Percentiles rank a stretch among this genome's conserved stretches.
Conservation (phyloP, 2,888 invertebrate species). For the Masnerella sp. region DNA sequence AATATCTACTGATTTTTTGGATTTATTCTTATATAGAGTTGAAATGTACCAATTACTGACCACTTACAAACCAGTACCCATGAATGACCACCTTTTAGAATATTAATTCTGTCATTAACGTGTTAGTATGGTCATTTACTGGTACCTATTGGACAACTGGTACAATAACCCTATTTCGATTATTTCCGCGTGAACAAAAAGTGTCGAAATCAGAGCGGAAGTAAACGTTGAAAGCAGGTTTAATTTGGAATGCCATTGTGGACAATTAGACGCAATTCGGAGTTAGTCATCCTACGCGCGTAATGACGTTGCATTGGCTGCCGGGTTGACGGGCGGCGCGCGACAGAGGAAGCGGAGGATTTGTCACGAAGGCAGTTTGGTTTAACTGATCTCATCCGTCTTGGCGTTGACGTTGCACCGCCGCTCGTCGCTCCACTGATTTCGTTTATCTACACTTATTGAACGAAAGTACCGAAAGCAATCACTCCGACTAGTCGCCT, state of each 20-base stretch:
- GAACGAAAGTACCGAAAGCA: slow-evolving; percentile 57
- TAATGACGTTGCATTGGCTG: slow-evolving; percentile 35
- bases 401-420: slow-evolving; percentile 68
- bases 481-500: slow-evolving; percentile 55
- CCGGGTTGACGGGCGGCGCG: slow-evolving; percentile 44
- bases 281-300: slow-evolving; percentile 47
- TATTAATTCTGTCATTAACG: no score
- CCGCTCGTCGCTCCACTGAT: slow-evolving; percentile 55
- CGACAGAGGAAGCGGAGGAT: slow-evolving; percentile 75
- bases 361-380: slow-evolving; percentile 76
- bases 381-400: slow-evolving; percentile 77
- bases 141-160: background rate
- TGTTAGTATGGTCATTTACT: background rate
- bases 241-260: slow-evolving; percentile 38
- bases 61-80: no score
- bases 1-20: no score
- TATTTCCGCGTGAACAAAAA: slow-evolving; percentile 20
- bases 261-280: slow-evolving; percentile 58
- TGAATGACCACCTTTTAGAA: no score
- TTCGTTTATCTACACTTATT: slow-evolving; percentile 60
- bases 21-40: no score
- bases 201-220: slow-evolving; percentile 49
- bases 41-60: no score
- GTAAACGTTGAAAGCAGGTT: slow-evolving; percentile 27
- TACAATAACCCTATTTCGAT: background rate